Conservation (phyloP, 2,888 invertebrate species). For the Archips xylosteana region DNA sequence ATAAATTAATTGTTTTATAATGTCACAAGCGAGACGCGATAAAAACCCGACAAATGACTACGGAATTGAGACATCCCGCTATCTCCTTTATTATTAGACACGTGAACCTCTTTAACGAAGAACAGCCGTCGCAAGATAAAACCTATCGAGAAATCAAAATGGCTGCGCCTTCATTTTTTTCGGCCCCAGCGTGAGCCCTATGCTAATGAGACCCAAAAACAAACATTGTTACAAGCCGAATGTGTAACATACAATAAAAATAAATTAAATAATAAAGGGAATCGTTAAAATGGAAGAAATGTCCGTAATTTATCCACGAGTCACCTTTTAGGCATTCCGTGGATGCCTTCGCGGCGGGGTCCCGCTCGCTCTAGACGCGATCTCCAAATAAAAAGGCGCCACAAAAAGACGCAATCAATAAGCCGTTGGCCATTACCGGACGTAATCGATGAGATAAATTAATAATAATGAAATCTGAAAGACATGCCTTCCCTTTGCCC, state of each 20-base stretch:
- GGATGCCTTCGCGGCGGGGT: constrained; percentile 82
- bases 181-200: constrained; percentile 77
- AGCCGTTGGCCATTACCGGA: constrained; percentile 81
- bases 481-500: constrained; percentile 48
- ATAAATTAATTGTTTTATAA: constrained; percentile 85
- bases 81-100: constrained; percentile 79
- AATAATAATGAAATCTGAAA: constrained; percentile 78
- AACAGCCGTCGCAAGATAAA: constrained; percentile 73
- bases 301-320: constrained; percentile 84
- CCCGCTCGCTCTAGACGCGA: constrained; percentile 79
- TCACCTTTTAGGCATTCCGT: constrained; percentile 85
- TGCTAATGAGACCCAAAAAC: constrained; percentile 84
- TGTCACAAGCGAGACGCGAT: constrained; percentile 76
- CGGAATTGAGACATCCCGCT: constrained; percentile 83
- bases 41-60: constrained; percentile 80
- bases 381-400: constrained; percentile 83
- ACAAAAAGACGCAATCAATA: constrained; percentile 85
- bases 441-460: constrained; percentile 84
- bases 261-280: constrained; percentile 85
- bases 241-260: constrained; percentile 85
- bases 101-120: constrained; percentile 67
- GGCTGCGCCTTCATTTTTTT: constrained; percentile 67
- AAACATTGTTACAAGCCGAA: constrained; percentile 84
- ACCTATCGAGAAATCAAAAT: constrained; percentile 76
- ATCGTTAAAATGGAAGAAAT: constrained; percentile 86